phyloP scores from a whole-genome alignment of 2,888 invertebrate species.

The Pristionchus maxplancki region DNA sequence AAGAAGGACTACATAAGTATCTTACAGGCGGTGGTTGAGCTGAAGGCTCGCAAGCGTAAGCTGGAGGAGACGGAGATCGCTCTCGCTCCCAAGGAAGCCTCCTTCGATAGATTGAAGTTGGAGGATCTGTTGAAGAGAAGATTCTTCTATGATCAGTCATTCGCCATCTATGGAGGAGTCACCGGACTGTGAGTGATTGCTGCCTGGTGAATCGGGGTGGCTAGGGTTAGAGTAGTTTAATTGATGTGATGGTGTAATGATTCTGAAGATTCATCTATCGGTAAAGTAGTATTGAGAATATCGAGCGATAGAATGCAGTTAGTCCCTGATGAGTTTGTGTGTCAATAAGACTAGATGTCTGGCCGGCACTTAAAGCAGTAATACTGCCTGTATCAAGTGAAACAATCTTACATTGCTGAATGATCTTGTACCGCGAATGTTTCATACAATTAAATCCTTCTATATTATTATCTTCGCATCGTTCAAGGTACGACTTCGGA shows the following conservation, averaged over 20 bases:
- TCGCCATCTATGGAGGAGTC: conserved; percentile 97
- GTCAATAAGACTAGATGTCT: too few relatives aligned
- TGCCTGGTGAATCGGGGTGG: neutral
- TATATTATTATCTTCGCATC: too few relatives aligned
- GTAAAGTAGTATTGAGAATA: too few relatives aligned
- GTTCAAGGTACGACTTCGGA: conserved; percentile 89
- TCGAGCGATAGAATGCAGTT: too few relatives aligned
- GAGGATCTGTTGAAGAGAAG: conserved; percentile 96
- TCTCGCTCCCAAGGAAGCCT: conserved; percentile 81
- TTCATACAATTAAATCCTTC: too few relatives aligned
- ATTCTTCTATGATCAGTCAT: conserved; percentile 98
- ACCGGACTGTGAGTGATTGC: conserved; percentile 63
- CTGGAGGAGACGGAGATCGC: conserved; percentile 92
- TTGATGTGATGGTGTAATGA: neutral
- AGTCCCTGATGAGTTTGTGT: too few relatives aligned
- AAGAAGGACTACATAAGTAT: neutral
- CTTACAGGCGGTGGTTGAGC: conserved; percentile 87
- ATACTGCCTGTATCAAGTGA: too few relatives aligned
- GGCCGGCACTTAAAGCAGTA: too few relatives aligned
- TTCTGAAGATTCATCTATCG: too few relatives aligned
- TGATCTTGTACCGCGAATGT: too few relatives aligned
- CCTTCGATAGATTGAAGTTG: conserved; percentile 93
- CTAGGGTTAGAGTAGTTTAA: neutral
- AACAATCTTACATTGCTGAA: too few relatives aligned
- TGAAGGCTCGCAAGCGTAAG: conserved; percentile 91